Conservation (phyloP, 2,113 vertebrate species). For the Pandion haliaetus region DNA sequence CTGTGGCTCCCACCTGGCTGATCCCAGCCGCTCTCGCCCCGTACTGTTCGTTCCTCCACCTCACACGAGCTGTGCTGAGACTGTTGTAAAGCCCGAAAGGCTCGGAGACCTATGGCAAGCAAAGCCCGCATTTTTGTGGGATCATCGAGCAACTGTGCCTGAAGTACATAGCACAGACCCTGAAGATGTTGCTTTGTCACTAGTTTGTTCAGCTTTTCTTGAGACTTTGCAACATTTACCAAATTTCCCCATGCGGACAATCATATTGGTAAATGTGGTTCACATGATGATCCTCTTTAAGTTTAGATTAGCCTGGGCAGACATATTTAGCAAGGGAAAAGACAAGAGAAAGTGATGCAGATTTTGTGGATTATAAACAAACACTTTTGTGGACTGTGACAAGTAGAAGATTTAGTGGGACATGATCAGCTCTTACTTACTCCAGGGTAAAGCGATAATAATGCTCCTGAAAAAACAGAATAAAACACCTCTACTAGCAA, state of each 20-base stretch:
- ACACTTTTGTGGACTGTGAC: not conserved
- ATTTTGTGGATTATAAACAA: not conserved
- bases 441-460: not conserved
- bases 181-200: not conserved
- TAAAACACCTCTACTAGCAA: not conserved
- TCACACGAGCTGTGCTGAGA: not conserved
- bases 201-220: not conserved
- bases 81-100: not conserved
- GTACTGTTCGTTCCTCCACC: not conserved
- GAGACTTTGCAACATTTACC: not conserved
- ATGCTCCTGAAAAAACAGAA: not conserved
- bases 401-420: not conserved
- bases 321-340: not conserved
- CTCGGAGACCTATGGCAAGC: not conserved
- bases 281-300: not conserved
- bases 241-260: not conserved
- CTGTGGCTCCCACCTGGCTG: not conserved
- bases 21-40: not conserved
- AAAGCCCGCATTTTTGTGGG: not conserved
- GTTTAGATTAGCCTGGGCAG: not conserved
- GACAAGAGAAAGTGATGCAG: not conserved
- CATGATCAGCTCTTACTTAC: not conserved
- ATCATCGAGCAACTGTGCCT: not conserved
- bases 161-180: not conserved
- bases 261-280: not conserved